Evolutionary conservation across 2,113 vertebrate species (phyloP).

Genomic region (Grus americana): DNA sequence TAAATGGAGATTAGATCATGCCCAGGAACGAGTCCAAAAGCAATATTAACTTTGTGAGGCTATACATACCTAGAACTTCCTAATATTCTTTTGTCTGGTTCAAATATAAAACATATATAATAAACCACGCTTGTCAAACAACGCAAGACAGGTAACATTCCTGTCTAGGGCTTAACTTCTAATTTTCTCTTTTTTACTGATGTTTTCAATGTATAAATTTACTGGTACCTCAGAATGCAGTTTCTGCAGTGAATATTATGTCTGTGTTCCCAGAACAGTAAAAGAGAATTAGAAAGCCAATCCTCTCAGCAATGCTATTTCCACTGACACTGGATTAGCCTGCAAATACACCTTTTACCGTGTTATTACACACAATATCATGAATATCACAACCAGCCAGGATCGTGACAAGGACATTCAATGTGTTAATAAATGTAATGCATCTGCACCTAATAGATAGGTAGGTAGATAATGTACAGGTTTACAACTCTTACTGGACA

Average conservation of each 20-base stretch:
- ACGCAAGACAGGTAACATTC: neutral
- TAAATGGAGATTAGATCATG: conserved; percentile 29
- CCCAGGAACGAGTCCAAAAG: conserved; percentile 34
- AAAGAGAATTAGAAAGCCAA: neutral
- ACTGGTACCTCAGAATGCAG: neutral
- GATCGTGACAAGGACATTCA: fast-evolving
- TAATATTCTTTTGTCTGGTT: neutral
- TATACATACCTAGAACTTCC: neutral
- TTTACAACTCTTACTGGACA: neutral
- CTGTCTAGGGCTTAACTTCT: neutral
- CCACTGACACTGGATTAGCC: neutral
- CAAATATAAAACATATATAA: neutral
- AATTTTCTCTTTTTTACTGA: neutral
- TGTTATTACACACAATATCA: neutral
- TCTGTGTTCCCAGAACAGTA: neutral
- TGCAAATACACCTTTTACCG: neutral
- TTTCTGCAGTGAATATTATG: neutral
- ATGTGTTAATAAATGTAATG: neutral
- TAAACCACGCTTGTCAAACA: neutral
- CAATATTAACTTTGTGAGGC: conserved; percentile 32
- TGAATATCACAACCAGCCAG: neutral
- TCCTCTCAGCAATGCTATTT: neutral
- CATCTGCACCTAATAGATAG: neutral
- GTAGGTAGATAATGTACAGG: neutral
- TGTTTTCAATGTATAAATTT: neutral